Conservation (phyloP, 2,113 vertebrate species). For the Varanus salvator region DNA sequence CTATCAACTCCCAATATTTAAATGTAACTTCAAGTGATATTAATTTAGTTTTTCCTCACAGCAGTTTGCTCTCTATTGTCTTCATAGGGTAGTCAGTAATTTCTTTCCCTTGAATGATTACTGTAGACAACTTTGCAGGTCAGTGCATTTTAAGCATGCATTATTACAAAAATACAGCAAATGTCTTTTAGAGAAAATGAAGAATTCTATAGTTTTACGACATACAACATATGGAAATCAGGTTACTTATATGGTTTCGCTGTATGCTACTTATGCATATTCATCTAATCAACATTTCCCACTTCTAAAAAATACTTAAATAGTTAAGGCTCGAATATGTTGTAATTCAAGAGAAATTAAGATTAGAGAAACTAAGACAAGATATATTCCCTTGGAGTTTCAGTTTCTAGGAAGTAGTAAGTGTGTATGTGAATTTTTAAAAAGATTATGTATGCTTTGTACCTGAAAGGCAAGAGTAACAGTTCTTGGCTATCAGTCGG, state of each 20-base stretch:
- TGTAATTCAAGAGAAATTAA: conserved; percentile 23
- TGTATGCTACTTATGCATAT: conserved; percentile 34
- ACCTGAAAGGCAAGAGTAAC: neutral
- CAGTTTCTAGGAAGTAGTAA: conserved; percentile 52
- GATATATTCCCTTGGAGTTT: conserved; percentile 61
- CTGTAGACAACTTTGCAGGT: neutral
- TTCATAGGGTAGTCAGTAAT: neutral
- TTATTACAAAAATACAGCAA: neutral
- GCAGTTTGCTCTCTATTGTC: neutral
- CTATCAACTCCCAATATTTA: neutral
- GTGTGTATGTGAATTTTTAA: neutral
- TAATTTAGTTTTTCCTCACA: neutral
- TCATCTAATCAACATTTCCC: neutral
- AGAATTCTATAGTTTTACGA: neutral
- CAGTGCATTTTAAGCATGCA: neutral
- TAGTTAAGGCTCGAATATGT: conserved; percentile 46
- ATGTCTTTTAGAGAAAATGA: neutral
- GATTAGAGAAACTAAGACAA: conserved; percentile 37
- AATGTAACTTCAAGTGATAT: neutral
- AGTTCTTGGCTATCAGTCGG: neutral
- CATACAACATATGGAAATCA: neutral
- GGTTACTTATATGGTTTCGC: conserved; percentile 33
- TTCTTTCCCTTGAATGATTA: neutral
- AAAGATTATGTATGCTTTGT: neutral
- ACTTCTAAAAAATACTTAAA: neutral